Conservation (phyloP, 2,113 vertebrate genomes). For the Embiotoca jacksoni region DNA sequence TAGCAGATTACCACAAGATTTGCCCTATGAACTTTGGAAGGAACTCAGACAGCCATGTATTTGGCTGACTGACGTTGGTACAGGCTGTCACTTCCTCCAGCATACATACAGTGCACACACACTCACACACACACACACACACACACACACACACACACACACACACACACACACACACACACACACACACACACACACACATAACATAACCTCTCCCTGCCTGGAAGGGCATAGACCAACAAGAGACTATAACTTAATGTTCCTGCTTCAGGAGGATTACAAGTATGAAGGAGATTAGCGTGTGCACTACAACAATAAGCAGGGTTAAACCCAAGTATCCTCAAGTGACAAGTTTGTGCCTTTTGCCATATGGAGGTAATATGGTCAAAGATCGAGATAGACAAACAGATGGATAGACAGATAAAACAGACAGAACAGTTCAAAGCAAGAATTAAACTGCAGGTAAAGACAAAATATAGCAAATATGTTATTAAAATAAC, state of each 20-base stretch:
- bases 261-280: slow-evolving; percentile 74
- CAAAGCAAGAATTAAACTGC: no score
- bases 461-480: no score
- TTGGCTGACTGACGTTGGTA: slow-evolving; percentile 67
- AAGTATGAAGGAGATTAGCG: slow-evolving; percentile 77
- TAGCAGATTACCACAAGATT: slow-evolving; percentile 83
- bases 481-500: no score
- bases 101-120: slow-evolving; percentile 35
- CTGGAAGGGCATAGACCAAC: slow-evolving; percentile 69
- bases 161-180: not conserved
- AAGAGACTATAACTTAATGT: slow-evolving; percentile 69
- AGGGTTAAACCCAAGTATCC: slow-evolving; percentile 61
- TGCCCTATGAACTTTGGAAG: slow-evolving; percentile 79
- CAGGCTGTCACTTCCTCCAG: slow-evolving; percentile 56
- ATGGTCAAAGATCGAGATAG: slow-evolving; percentile 2
- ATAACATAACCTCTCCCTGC: slow-evolving; percentile 57
- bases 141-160: slow-evolving; percentile 17
- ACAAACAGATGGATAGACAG: slow-evolving; percentile 9
- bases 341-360: slow-evolving; percentile 46
- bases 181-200: slow-evolving; percentile 19
- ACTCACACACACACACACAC: not conserved
- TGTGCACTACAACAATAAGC: slow-evolving; percentile 71
- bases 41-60: slow-evolving; percentile 70
- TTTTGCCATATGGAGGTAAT: slow-evolving; percentile 38
- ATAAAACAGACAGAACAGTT: no score